Percentiles rank a stretch among this genome's conserved stretches.
These are phyloP conservation scores for Dryocosmus kuriphilus DNA, from an alignment of 2,888 invertebrate species.

Conservation along the genomic window DNA sequence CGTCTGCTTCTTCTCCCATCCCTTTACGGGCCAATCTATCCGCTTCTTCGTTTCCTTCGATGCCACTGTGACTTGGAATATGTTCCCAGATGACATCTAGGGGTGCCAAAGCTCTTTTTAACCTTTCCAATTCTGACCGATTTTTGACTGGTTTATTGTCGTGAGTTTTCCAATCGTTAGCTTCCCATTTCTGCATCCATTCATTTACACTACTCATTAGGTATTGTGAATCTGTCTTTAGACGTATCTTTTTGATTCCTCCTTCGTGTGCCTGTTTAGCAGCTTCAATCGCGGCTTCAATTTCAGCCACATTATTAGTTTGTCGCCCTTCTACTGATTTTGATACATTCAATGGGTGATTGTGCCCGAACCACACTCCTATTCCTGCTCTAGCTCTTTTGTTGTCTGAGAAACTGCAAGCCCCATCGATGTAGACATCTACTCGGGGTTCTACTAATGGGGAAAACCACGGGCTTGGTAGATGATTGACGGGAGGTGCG, in stretches of 20 bases:
- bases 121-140: background rate
- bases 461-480: background rate
- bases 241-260: background rate
- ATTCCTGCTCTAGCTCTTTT: background rate
- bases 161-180: slow-evolving; percentile 27
- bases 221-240: slow-evolving; percentile 40
- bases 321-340: background rate
- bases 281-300: slow-evolving; percentile 29
- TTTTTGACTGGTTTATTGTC: slow-evolving; percentile 8
- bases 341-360: background rate
- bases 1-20: too few relatives aligned
- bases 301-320: slow-evolving; percentile 41
- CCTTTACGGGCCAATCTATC: slow-evolving; percentile 91
- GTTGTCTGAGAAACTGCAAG: background rate
- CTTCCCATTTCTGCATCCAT: slow-evolving; percentile 13
- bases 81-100: slow-evolving; percentile 73
- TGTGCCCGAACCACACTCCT: background rate
- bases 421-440: background rate
- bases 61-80: slow-evolving; percentile 90
- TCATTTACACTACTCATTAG: background rate
- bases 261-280: background rate
- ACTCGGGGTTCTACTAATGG: background rate
- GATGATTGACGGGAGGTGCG: background rate
- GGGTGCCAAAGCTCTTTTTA: background rate
- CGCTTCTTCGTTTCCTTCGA: slow-evolving; percentile 95